Base-by-base conservation (phyloP, 2,888 invertebrate species). In the Apotomis betuletana region DNA sequence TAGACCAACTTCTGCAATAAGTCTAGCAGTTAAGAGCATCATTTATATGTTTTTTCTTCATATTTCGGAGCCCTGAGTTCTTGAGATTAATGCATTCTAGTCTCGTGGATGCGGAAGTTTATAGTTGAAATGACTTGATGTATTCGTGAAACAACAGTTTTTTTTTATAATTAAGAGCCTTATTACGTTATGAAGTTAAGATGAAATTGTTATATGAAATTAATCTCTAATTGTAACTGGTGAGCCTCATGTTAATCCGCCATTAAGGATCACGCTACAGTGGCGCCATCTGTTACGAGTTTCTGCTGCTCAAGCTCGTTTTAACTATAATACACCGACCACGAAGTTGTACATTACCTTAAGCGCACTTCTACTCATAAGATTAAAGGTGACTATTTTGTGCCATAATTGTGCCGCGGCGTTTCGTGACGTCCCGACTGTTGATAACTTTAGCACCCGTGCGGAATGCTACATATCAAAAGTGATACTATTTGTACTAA, bases 401-500 rank as follows among this genome's bases (percentile, higher is more conserved):
- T 69, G 69, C 69, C 69, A 69, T 69, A 69, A 59, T 13, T 44
- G 41, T 44, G 44, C n/a, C 5, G 60, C 44, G 44, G 44, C 44
- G 60, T 60, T 4, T 15, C 12, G 15, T 60, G 44, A 44, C 60
- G 60, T 60, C 60, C 15, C 15, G 8, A 6, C 6, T 60, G 44
- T 15, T 15, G 10, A 49, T 49, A 44, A 13, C 13, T 8, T 62
- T 62, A 57, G 41, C 59, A 65, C 52, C 58, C 10, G 10, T 62
- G 44, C 67, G 51, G 44, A 62, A 62, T 67, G 71, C 71, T 67
- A 67, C 72, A 72, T 68, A 72, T 72, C 72, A 72, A 68, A 63
- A 68, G 72, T 72, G 72, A 72, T 72, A 72, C 57, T 72, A 72
- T 65, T 70, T 62, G 67, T 72, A 63, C 51, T 71, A 36, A 60